Conservation (phyloP, 2,888 invertebrate genomes). For the Kryphioiulus occultus region DNA sequence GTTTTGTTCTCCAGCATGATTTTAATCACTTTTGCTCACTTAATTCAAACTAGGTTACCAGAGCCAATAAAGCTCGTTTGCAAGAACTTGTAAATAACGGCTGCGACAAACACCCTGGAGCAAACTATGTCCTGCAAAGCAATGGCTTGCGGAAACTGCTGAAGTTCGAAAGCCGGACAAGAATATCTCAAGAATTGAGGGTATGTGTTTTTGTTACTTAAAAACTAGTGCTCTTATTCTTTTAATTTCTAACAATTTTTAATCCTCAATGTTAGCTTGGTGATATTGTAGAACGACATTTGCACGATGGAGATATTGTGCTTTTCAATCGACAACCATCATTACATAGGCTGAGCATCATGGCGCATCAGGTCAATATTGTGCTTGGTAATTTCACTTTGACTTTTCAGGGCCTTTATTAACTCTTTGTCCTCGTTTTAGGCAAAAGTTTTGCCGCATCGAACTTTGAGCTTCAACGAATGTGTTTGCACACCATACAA, state of each 20-base stretch:
- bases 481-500: slow-evolving; percentile 99
- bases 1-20: too few relatives aligned
- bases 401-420: neutral
- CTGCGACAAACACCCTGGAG: slow-evolving; percentile 92
- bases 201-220: slow-evolving; percentile 61
- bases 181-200: slow-evolving; percentile 87
- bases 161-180: slow-evolving; percentile 89
- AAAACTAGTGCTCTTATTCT: too few relatives aligned
- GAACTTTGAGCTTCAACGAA: slow-evolving; percentile 84
- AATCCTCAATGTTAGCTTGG: slow-evolving; percentile 71
- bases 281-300: slow-evolving; percentile 92
- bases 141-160: slow-evolving; percentile 83
- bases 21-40: too few relatives aligned
- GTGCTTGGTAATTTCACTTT: too few relatives aligned
- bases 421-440: neutral
- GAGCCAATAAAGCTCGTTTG: slow-evolving; percentile 83
- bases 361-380: slow-evolving; percentile 82
- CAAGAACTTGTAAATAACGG: slow-evolving; percentile 87
- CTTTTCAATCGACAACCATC: slow-evolving; percentile 98
- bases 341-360: slow-evolving; percentile 96
- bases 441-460: slow-evolving; percentile 62
- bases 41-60: slow-evolving; percentile 70
- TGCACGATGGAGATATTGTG: slow-evolving; percentile 95
- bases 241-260: too few relatives aligned
- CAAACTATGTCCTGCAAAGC: slow-evolving; percentile 92